Evolutionary conservation across 2,113 vertebrate genomes (phyloP).

Genomic region (Ceyx margarethae): DNA sequence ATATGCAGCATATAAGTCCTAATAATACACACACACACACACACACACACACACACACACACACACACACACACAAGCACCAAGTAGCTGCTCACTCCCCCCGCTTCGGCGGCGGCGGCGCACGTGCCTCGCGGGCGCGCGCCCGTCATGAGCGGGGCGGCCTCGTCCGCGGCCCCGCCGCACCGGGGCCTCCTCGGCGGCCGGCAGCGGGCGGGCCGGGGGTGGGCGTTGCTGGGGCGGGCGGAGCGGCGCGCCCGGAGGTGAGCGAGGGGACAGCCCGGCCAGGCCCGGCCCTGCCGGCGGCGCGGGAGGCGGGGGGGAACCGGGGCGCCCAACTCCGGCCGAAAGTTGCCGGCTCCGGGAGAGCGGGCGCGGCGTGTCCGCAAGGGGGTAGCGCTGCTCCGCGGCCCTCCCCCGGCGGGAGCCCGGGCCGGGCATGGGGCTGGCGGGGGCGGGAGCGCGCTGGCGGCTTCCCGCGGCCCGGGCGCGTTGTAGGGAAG

Average conservation of each 20-base stretch:
- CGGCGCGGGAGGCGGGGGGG: not conserved
- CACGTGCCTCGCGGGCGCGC: too few relatives aligned
- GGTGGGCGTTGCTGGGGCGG: not conserved
- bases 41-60: too few relatives aligned
- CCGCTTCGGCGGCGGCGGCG: too few relatives aligned
- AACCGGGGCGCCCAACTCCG: not conserved
- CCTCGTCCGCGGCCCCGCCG: too few relatives aligned
- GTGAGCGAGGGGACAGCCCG: not conserved
- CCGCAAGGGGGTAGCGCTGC: constrained; percentile 25
- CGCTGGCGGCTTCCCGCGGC: not conserved
- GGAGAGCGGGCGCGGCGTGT: not conserved
- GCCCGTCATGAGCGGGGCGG: too few relatives aligned
- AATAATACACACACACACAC: too few relatives aligned
- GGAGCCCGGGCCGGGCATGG: not conserved
- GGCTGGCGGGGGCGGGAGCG: not conserved
- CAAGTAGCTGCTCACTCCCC: too few relatives aligned
- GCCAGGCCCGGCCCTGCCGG: not conserved
- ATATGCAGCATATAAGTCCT: too few relatives aligned
- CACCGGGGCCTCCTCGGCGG: not conserved
- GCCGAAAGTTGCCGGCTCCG: not conserved
- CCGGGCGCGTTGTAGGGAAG: not conserved
- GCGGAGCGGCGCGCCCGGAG: not conserved
- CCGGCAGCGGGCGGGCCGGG: not conserved
- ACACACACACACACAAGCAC: too few relatives aligned
- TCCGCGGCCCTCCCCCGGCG: not conserved